Base-by-base conservation (phyloP, 2,113 vertebrate species). In the Tamias sibiricus region DNA sequence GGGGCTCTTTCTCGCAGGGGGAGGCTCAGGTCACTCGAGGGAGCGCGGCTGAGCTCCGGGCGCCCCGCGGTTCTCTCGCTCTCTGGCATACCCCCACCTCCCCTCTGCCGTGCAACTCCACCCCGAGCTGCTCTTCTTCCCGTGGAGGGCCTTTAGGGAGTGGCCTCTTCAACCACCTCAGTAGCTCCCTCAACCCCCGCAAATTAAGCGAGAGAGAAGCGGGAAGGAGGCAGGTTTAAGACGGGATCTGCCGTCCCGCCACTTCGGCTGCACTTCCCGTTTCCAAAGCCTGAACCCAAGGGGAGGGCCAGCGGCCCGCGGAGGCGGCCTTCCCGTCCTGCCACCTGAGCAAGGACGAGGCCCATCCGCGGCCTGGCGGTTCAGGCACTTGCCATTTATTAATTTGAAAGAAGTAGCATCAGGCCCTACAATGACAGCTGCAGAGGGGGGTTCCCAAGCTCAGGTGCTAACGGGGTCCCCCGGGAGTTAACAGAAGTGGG, bases 171-270 rank as follows among this genome's bases (percentile, higher is more conserved):
- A 54, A 1, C 2, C 8, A 42, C 3, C 10, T 32, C 4, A 3
- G 26, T 6, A 30, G 20, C 26, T 24, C 30, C 4, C 49, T 16
- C 5, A 0, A 22, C 4, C 35, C 11, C 4, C 3, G 26, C 14
- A 14, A 32, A 19, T 22, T 28, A 54, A 49, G 20, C 0, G 62
- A 44, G 69, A 44, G 69, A 68, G 49, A 71, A 81, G 13, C 0
- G 11, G 9, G 85, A 8, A n/a, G 7, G 8, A 24, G 24, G 17
- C 2, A 10, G 1, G 14, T 54, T 69, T n/a, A n/a, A n/a, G n/a
- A n/a, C n/a, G n/a, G n/a, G n/a, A n/a, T n/a, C n/a, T n/a, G n/a
- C n/a, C n/a, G n/a, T n/a, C n/a, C n/a, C n/a, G n/a, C n/a, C n/a
- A n/a, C n/a, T n/a, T n/a, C n/a, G n/a, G n/a, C n/a, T n/a, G n/a